Conservation (phyloP, 1,140 invertebrate species). For the Cydia splendana region DNA sequence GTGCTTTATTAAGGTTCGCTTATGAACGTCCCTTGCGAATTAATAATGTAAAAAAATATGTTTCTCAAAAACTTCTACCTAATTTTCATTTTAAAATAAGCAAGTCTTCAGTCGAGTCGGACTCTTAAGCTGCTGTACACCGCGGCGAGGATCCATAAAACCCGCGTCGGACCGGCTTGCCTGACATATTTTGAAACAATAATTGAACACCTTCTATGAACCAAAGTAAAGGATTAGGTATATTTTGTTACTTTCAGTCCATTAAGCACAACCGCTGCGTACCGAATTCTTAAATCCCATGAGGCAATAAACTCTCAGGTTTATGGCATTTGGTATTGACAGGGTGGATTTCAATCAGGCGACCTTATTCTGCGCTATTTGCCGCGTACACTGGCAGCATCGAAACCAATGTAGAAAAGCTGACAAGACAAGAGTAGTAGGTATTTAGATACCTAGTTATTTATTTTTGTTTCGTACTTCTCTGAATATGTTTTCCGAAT, state of each 20-base stretch:
- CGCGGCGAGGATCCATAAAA: too few species aligned
- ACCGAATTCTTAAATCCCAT: constrained; percentile 14
- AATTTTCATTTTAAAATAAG: too few species aligned
- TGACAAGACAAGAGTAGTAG: too few species aligned
- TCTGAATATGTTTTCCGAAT: too few species aligned
- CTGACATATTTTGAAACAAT: too few species aligned
- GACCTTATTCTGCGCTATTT: constrained; percentile 7
- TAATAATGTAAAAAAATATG: background rate
- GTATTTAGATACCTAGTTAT: too few species aligned
- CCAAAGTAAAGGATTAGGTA: background rate
- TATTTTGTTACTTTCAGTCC: constrained; percentile 4
- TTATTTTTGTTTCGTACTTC: too few species aligned
- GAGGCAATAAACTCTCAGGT: constrained; percentile 9
- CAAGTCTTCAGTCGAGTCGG: too few species aligned
- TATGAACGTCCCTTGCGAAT: background rate
- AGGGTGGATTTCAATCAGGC: constrained; percentile 11
- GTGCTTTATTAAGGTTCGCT: background rate
- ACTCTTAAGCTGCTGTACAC: too few species aligned
- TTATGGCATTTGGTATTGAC: constrained; percentile 17
- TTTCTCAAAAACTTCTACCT: too few species aligned
- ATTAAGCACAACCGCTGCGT: constrained; percentile 13
- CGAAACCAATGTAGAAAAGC: too few species aligned
- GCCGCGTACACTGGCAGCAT: background rate
- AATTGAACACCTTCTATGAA: background rate
- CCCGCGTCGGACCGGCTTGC: too few species aligned